Evolutionary conservation across 2,888 invertebrate genomes (phyloP), one percentile per base, ranked within the genome.

Genomic region (Plemyria rubiginata): DNA sequence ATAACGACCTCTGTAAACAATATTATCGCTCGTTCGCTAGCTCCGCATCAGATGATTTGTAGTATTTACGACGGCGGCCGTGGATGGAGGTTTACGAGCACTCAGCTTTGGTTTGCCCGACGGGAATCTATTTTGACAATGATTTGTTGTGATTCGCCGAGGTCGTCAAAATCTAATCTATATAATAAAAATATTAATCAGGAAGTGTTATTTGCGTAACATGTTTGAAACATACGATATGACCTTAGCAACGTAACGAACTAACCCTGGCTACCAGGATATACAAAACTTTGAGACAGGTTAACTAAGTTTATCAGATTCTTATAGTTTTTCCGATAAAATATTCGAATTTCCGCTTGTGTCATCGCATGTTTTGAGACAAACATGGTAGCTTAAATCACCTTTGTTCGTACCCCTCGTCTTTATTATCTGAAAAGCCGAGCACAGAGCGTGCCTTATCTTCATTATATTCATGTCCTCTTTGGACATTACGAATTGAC

Each of bases 1-100:
- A 86, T 86, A 86, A 88, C 82, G 79, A 75, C 77, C 75, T 77
- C 77, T 70, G 77, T 76, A 84, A 81, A 85, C 78, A 80, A 76
- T 80, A 80, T 85, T 81, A 86, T 85, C 83, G 81, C 76, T 67
- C 73, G 70, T 76, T 80, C 75, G 76, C 68, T 68, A 65, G 60
- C 67, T 78, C 70, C 71, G 70, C 73, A 75, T 76, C 75, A 74
- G 75, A 79, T 76, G 76, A 67, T 70, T 65, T 72, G 69, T 71
- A 70, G 70, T 72, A 67, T 74, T 75, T 75, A 76, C 72, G 73
- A 72, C 71, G 60, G 50, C 65, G 73, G 63, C 72, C 73, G 66
- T 72, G 74, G 62, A 69, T 60, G 55, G 62, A 65, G 68, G 63
- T 71, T 77, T 78, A 77, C 68, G 72, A 73, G 70, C 67, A 71